Base-by-base conservation (phyloP, 2,888 invertebrate genomes). In the Zygaena filipendulae region DNA sequence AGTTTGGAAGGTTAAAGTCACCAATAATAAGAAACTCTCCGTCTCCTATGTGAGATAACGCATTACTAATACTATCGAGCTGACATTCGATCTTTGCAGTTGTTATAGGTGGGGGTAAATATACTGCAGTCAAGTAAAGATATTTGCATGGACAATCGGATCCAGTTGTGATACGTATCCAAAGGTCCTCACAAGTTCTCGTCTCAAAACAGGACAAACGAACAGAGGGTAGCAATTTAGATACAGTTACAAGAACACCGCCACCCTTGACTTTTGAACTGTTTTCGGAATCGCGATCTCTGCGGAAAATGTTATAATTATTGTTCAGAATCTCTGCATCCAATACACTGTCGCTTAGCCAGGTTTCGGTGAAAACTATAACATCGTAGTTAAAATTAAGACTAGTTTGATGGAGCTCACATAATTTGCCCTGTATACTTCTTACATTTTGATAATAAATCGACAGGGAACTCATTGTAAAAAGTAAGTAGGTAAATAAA, bases 401-500 rank as follows among this genome's bases (percentile, higher is more conserved):
- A 3, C 11, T 10, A 13, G 8, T 20, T 26, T 12, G 11, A 13
- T 13, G 9, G 3, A 26, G 8, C 11, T 20, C 13, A 12, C 13
- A n/a, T 9, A 13, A 13, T 20, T 26, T 26, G 11, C 12, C 10
- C 2, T 20, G 19, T 3, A 26, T 3, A 11, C 21, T 13, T 26
- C 10, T 20, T 11, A 20, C 20, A 20, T 26, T 26, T 26, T 26
- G 26, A 8, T 26, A 26, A 26, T 26, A 26, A n/a, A n/a, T n/a
- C n/a, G n/a, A n/a, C n/a, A n/a, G n/a, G n/a, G n/a, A n/a, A n/a
- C n/a, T n/a, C n/a, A n/a, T n/a, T n/a, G n/a, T n/a, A n/a, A n/a
- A n/a, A n/a, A n/a, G n/a, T n/a, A n/a, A n/a, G n/a, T n/a, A n/a
- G n/a, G n/a, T n/a, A n/a, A n/a, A n/a, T n/a, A n/a, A n/a, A n/a